These are phyloP conservation scores for Buceros bicornis DNA, from an alignment of 2,797 vertebrate genomes.

Conservation along the genomic window DNA sequence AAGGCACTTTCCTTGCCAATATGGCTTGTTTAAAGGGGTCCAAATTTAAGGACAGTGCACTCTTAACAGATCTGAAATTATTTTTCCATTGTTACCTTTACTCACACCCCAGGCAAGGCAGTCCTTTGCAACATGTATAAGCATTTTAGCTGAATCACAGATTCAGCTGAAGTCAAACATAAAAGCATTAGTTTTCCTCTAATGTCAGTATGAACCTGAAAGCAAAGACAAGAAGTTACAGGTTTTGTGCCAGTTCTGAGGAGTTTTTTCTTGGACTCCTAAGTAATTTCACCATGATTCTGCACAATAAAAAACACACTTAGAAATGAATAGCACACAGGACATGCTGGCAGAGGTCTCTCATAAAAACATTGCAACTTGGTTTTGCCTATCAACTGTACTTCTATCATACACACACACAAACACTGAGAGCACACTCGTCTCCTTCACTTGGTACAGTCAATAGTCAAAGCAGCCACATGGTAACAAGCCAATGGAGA, in stretches of 20 bases:
- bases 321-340: conserved; percentile 65
- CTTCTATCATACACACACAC: neutral
- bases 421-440: neutral
- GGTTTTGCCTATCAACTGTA: conserved; percentile 70
- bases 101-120: neutral
- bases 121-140: neutral
- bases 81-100: neutral
- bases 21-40: conserved; percentile 21
- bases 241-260: neutral
- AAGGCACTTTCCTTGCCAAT: conserved; percentile 32
- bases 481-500: neutral
- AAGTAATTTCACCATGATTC: conserved; percentile 18
- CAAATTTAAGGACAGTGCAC: neutral
- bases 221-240: neutral
- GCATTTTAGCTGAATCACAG: neutral
- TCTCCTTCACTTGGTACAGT: conserved; percentile 60
- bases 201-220: neutral
- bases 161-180: neutral
- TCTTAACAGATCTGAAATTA: neutral
- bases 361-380: conserved; percentile 72
- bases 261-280: conserved; percentile 50
- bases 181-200: neutral
- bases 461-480: conserved; percentile 66
- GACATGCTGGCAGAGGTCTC: conserved; percentile 72
- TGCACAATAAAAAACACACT: conserved; percentile 52